Conservation (phyloP, 1,140 invertebrate species). For the Drosophila pachea region DNA sequence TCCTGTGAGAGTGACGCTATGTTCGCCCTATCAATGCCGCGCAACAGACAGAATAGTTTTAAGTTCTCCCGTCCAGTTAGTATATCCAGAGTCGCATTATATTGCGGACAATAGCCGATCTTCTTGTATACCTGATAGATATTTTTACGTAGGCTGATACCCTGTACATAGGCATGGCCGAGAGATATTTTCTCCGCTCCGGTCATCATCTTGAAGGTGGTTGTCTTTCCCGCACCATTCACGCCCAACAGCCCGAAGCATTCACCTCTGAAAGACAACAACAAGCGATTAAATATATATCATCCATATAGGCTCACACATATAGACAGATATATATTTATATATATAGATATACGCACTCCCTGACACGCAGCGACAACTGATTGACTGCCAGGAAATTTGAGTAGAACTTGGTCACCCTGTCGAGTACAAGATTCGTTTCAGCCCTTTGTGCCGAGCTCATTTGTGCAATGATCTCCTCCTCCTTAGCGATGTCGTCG, state of each 20-base stretch:
- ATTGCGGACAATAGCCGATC: constrained; percentile 91
- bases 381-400: constrained; percentile 84
- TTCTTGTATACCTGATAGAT: constrained; percentile 81
- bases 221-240: constrained; percentile 93
- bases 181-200: constrained; percentile 85
- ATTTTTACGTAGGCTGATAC: constrained; percentile 80
- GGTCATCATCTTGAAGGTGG: constrained; percentile 93
- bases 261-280: constrained; percentile 81
- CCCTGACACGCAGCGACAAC: constrained; percentile 81
- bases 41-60: constrained; percentile 85
- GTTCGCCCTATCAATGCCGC: constrained; percentile 83
- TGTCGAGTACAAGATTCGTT: constrained; percentile 79
- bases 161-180: constrained; percentile 80
- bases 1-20: constrained; percentile 77
- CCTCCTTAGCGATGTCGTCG: constrained; percentile 79
- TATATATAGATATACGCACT: constrained; percentile 45
- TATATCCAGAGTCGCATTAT: constrained; percentile 89
- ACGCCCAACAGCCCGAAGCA: constrained; percentile 95
- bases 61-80: constrained; percentile 90
- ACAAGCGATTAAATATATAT: neutral
- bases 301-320: neutral
- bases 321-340: too few species aligned
- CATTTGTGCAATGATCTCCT: constrained; percentile 62
- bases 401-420: constrained; percentile 84
- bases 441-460: constrained; percentile 27